These are phyloP conservation scores for Scomber colias DNA, from an alignment of 2,113 vertebrate species.

Conservation along the genomic window DNA sequence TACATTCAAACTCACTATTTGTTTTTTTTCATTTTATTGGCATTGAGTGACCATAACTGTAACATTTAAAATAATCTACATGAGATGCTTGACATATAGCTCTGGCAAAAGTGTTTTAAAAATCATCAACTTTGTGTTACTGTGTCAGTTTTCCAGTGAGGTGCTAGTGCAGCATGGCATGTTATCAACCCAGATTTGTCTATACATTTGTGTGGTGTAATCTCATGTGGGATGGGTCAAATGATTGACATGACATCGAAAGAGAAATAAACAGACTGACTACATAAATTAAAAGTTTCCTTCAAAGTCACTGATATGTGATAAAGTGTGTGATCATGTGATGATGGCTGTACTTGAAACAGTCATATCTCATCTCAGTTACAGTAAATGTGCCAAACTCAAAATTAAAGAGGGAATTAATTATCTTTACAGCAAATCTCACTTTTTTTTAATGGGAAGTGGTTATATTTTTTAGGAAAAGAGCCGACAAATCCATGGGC, in stretches of 20 bases:
- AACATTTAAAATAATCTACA: neutral
- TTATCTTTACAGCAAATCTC: constrained; percentile 52
- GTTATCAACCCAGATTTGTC: neutral
- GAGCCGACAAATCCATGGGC: neutral
- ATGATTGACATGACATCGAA: constrained; percentile 3
- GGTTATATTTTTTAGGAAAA: constrained; percentile 9
- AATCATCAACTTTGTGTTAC: neutral
- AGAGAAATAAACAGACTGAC: neutral
- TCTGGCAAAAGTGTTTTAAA: neutral
- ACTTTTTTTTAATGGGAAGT: constrained; percentile 29
- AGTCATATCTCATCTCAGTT: constrained; percentile 16
- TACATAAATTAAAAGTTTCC: constrained; percentile 30
- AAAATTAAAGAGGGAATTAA: constrained; percentile 56
- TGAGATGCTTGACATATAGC: neutral
- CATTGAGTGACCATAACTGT: neutral
- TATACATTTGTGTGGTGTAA: neutral
- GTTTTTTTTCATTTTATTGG: no score
- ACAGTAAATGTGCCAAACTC: constrained; percentile 37
- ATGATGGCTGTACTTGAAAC: constrained; percentile 17
- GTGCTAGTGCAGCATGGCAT: neutral
- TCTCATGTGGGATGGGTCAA: neutral
- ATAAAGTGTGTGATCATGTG: constrained; percentile 8
- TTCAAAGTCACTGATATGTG: constrained; percentile 5
- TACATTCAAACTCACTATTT: no score
- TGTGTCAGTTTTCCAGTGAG: neutral